Base-by-base conservation (phyloP, 2,888 invertebrate species). In the Drosophila demipolita region DNA sequence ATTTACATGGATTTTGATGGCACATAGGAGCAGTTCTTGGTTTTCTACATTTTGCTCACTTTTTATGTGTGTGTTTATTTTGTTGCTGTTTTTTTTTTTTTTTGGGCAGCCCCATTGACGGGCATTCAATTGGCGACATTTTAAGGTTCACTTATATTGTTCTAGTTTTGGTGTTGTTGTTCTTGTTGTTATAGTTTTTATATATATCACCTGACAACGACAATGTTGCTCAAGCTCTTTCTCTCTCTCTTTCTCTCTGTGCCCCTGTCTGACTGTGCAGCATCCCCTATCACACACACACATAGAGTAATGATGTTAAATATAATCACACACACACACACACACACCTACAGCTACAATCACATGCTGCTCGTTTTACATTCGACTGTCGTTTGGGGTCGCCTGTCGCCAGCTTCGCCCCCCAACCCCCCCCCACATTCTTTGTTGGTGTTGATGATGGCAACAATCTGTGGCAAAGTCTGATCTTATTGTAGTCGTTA, bases 1-100 rank as follows among this genome's bases (percentile, higher is more conserved):
- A 89, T 85, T 85, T 89, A 89, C 89, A 85, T 85, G 82, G 87
- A 75, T 83, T 83, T 80, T 86, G 75, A 83, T 83, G 80, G 69
- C 38, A 29, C 38, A 73, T 23, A 67, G 67, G 71, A 70, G 8
- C 55, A 38, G 29, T 54, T 40, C n/a, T 38, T 32, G 17, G 17
- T 6, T 32, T 29, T 3, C 15, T 8, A 15, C 45, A 23, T 32
- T 50, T 49, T 49, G 15, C 26, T 26, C 48, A 12, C 20, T 45
- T 45, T 23, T 23, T 45, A 38, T 45, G 12, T 23, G 35, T 42
- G 42, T 66, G 38, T 9, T 66, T 60, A 54, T 48, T 26, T 40
- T 11, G 2, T 45, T 15, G 15, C 35, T 29, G 29, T 29, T 29
- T 29, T 29, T 49, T 60, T 35, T 57, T 23, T 62, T 59, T 70